These are phyloP conservation scores for Pogonocherus hispidulus DNA, from an alignment of 2,888 invertebrate genomes.

Conservation along the genomic window DNA sequence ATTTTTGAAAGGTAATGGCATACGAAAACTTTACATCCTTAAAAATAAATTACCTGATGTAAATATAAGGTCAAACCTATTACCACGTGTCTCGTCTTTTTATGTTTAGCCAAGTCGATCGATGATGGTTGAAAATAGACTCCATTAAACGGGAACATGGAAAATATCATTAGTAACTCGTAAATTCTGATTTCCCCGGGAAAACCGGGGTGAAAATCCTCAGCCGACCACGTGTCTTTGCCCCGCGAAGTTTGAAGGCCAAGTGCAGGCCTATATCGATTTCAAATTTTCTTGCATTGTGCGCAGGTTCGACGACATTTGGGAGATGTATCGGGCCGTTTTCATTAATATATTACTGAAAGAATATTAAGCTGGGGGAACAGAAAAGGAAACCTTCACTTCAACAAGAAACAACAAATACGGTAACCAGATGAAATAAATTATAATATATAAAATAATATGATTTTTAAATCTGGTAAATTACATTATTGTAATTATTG, in stretches of 20 bases:
- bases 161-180: conserved; percentile 43
- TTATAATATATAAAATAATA: too few species aligned
- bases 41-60: too few species aligned
- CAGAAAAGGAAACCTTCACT: too few species aligned
- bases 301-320: conserved; percentile 34
- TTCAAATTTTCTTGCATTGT: conserved; percentile 50
- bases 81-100: conserved; percentile 5
- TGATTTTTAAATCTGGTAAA: too few species aligned
- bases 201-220: conserved; percentile 63
- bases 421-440: too few species aligned
- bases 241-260: conserved; percentile 65
- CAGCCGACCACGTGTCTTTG: conserved; percentile 58
- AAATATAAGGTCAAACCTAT: background rate
- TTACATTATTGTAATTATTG: too few species aligned
- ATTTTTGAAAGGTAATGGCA: too few species aligned
- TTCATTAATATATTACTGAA: background rate
- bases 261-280: conserved; percentile 67
- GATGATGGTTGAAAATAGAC: conserved; percentile 6
- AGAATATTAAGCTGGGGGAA: too few species aligned
- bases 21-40: too few species aligned
- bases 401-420: too few species aligned
- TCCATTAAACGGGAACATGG: conserved; percentile 31
- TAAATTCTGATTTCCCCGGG: conserved; percentile 52
- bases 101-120: conserved; percentile 1
- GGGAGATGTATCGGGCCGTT: conserved; percentile 33